Evolutionary conservation across 1,140 invertebrate genomes (phyloP), one percentile per base, ranked within the genome.

Genomic region (Catajapyx aquilonaris): DNA sequence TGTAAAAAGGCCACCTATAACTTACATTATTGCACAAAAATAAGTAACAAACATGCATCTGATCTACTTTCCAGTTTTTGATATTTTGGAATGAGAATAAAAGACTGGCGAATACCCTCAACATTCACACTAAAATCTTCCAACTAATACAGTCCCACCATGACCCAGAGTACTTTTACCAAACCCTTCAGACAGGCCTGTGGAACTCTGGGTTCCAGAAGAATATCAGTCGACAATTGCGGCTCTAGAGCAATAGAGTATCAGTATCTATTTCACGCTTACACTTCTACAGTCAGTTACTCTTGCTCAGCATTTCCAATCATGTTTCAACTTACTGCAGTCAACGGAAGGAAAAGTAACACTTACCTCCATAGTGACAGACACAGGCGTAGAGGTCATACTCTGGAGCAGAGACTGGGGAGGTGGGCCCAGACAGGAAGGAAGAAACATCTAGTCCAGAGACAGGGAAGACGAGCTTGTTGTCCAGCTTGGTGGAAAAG

Each of bases 331-430:
- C 18, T 4, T 4, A 5, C 9, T 13, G 5, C 20, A 7, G 22
- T 28, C 22, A 37, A 37, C 25, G n/a, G 19, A 17, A 4, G 13
- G 5, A 9, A 17, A 11, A 10, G 7, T 37, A 5, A 13, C 18
- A 4, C 53, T 47, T 53, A 73, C 73, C 69, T 59, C 74, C 74
- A 53, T 67, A 72, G 52, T 78, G 74, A 52, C 73, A 76, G 18
- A 78, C 70, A 44, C 68, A 70, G 21, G 70, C 69, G 51, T 76
- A 73, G 1, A 78, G 58, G 52, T 75, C 68, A 48, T 76, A 77
- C 34, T 59, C 52, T 41, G 40, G 31, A 43, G 45, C 51, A 38
- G 42, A 43, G 18, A 31, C 20, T 23, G 31, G 31, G 11, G 33
- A 20, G n/a, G n/a, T n/a, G 20, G 41, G 25, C 22, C 19, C 50